Evolutionary conservation across 2,888 invertebrate species (phyloP), one percentile per base, ranked within the genome.

Genomic region (Priocnemis perturbator): DNA sequence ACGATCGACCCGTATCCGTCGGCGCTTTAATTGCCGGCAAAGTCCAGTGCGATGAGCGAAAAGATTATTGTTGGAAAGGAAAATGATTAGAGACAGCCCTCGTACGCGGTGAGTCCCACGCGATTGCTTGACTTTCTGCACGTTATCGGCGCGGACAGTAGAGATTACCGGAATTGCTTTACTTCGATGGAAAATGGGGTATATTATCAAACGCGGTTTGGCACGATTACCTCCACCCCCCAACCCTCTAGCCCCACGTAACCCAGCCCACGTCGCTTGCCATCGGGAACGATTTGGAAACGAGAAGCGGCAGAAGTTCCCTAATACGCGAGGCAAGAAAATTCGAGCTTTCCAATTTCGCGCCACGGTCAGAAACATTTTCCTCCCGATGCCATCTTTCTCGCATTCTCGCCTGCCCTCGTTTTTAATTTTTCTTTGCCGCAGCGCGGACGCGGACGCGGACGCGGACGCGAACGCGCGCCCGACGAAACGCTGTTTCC

Each of bases 151-250:
- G 30, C 66, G 74, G 74, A 79, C 78, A 76, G 64, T 76, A 64
- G 69, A 78, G 79, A 78, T 78, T 78, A 79, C 74, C 64, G 71
- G 69, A 78, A 78, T 78, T 76, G 76, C 79, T 79, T 76, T 71
- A 66, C 64, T 65, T 50, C 63, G 67, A 73, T 76, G 76, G 67
- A n/a, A n/a, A n/a, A 64, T 69, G 63, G 71, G 61, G 67, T 78
- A 73, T 78, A 78, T 78, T 78, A 78, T 71, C 73, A 74, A 69
- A 78, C 76, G 79, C 78, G 77, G 78, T 78, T 73, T 78, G 73
- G 76, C 79, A 78, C 73, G 73, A 78, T 78, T 78, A 74, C 79
- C 69, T 65, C 64, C 64, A 65, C 63, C 37, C 58, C 30, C 52
- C 56, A 7, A 19, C 4, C 44, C 14, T 20, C 17, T 15, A 37